Percentiles rank a stretch among this genome's conserved stretches.
Evolutionary conservation across 2,113 vertebrate genomes (phyloP).

Genomic region (Hypomesus transpacificus): DNA sequence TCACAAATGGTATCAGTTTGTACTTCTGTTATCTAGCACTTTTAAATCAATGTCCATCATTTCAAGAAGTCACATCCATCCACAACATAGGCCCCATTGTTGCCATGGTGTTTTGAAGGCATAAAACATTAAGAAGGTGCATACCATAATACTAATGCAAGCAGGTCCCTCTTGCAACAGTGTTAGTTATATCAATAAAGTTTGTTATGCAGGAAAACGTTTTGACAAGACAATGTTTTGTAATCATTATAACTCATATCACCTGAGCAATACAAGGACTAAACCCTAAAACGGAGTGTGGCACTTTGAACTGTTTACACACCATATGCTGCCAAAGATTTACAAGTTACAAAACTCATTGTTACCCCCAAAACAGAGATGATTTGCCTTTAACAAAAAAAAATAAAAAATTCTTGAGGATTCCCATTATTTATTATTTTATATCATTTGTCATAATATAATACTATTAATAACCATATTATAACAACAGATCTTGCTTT

Average conservation of each 20-base stretch:
- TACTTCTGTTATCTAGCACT: conserved; percentile 45
- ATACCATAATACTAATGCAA: conserved; percentile 8
- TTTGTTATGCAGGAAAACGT: neutral
- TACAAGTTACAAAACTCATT: conserved; percentile 18
- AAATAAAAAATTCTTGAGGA: no score
- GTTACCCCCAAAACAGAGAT: conserved; percentile 23
- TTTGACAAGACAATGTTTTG: neutral
- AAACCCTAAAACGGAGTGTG: conserved; percentile 18
- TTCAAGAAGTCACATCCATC: conserved; percentile 8
- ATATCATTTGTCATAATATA: conserved; percentile 10
- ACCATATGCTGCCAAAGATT: conserved; percentile 14
- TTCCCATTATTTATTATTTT: neutral
- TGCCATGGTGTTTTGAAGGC: conserved; percentile 2
- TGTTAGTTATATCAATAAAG: neutral
- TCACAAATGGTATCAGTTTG: conserved; percentile 28
- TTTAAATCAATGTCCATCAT: conserved; percentile 34
- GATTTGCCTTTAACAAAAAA: conserved; percentile 7
- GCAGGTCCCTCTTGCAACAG: neutral
- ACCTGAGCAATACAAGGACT: conserved; percentile 1
- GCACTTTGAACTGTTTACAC: conserved; percentile 14
- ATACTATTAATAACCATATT: neutral
- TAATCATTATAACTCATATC: neutral
- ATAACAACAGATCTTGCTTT: conserved; percentile 21
- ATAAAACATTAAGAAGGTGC: neutral
- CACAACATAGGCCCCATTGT: conserved; percentile 3